Evolutionary conservation across 64 coral and sea anemone species (phyloP).

Genomic region (Dendrophyllia cribrosa): DNA sequence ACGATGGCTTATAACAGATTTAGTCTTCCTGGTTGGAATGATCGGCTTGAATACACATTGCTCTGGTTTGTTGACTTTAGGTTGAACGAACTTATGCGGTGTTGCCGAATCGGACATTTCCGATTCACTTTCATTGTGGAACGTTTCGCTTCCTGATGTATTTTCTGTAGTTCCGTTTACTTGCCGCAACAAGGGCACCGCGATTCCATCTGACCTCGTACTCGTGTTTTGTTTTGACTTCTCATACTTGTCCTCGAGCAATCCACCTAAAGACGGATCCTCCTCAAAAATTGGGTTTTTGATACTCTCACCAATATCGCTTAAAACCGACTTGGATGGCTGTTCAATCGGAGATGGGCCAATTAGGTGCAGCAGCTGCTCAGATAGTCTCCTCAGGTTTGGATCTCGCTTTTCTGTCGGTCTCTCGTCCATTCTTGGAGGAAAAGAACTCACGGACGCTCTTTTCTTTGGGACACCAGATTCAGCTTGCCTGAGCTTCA

Average conservation of each 20-base stretch:
- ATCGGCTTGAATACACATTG: not conserved
- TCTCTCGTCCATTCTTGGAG: conserved; percentile 18
- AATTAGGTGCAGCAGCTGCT: conserved; percentile 55
- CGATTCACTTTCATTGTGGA: not conserved
- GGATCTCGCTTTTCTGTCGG: conserved; percentile 37
- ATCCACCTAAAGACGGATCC: not conserved
- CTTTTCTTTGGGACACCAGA: conserved; percentile 69
- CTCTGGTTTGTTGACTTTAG: not conserved
- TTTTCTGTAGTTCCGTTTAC: not conserved
- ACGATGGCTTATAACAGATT: not conserved
- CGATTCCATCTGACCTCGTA: not conserved
- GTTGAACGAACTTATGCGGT: not conserved
- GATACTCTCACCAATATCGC: not conserved
- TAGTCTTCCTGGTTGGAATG: not conserved
- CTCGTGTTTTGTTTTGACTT: not conserved
- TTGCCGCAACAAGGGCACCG: not conserved
- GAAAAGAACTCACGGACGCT: conserved; percentile 30
- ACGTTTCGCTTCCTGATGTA: no score
- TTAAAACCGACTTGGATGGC: not conserved
- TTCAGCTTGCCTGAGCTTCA: conserved; percentile 88
- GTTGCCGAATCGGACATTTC: not conserved
- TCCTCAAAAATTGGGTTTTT: not conserved
- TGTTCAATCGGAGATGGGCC: not conserved
- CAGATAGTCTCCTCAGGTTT: conserved; percentile 56
- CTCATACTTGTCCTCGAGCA: not conserved